Conservation (phyloP, 1,140 invertebrate species). For the Amyelois transitella region DNA sequence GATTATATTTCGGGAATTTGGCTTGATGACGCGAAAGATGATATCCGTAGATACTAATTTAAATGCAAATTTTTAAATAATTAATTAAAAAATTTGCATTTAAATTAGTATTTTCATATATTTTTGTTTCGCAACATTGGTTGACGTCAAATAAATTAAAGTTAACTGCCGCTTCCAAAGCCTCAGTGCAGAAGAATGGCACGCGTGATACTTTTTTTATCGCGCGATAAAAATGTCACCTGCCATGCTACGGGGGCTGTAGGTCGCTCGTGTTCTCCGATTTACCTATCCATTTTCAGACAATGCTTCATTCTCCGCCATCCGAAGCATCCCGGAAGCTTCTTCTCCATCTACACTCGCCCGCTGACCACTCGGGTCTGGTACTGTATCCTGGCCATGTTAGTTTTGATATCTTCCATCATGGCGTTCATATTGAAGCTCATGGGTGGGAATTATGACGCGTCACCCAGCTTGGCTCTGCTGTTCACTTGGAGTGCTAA, state of each 20-base stretch:
- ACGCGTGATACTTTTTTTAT: no score
- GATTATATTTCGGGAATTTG: no score
- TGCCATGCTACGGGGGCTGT: no score
- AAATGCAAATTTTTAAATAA: no score
- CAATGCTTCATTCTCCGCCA: constrained; percentile 79
- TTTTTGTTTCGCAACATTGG: no score
- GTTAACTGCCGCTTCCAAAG: no score
- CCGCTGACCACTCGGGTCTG: constrained; percentile 76
- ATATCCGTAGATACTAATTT: no score
- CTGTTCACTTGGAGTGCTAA: constrained; percentile 63
- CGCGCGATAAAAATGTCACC: no score
- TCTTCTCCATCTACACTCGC: constrained; percentile 76
- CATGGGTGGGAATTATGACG: constrained; percentile 25
- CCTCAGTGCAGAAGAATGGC: no score
- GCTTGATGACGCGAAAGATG: no score
- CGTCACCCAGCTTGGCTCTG: constrained; percentile 38
- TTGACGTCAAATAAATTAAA: neutral
- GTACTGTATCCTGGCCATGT: constrained; percentile 62
- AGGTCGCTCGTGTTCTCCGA: neutral
- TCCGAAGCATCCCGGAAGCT: constrained; percentile 74
- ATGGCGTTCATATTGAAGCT: constrained; percentile 36
- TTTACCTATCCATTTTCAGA: constrained; percentile 38
- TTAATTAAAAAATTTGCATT: no score
- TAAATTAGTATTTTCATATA: no score
- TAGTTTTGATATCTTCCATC: constrained; percentile 19